Percentiles rank a stretch among this genome's conserved stretches.
phyloP scores from a whole-genome alignment of 2,113 vertebrate genomes.

The Columbina picui region DNA sequence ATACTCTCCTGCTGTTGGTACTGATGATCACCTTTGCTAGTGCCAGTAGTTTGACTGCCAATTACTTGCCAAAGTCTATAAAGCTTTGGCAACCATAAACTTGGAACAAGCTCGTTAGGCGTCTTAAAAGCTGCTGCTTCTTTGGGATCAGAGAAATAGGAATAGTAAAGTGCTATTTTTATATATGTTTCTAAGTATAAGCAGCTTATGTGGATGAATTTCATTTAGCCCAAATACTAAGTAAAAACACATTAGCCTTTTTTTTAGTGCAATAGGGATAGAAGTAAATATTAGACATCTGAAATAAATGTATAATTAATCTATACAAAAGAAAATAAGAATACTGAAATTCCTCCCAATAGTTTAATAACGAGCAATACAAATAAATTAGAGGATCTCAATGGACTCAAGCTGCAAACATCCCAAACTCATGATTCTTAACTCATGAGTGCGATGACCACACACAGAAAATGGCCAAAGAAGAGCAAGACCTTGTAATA shows the following conservation, averaged over 20 bases:
- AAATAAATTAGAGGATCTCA: background rate
- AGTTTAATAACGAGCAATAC: background rate
- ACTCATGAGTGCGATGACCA: background rate
- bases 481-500: background rate
- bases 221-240: background rate
- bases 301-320: background rate
- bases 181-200: background rate
- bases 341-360: background rate
- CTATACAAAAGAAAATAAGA: background rate
- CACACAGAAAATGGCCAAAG: background rate
- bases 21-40: background rate
- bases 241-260: background rate
- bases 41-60: background rate
- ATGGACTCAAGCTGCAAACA: background rate
- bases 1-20: background rate
- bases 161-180: background rate
- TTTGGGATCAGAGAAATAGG: background rate
- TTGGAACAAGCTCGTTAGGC: background rate
- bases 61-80: background rate
- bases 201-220: background rate
- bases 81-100: background rate
- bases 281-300: background rate
- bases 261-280: background rate
- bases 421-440: background rate
- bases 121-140: background rate